Base-by-base conservation (phyloP, 2,113 vertebrate genomes). In the Anthoscopus minutus region DNA sequence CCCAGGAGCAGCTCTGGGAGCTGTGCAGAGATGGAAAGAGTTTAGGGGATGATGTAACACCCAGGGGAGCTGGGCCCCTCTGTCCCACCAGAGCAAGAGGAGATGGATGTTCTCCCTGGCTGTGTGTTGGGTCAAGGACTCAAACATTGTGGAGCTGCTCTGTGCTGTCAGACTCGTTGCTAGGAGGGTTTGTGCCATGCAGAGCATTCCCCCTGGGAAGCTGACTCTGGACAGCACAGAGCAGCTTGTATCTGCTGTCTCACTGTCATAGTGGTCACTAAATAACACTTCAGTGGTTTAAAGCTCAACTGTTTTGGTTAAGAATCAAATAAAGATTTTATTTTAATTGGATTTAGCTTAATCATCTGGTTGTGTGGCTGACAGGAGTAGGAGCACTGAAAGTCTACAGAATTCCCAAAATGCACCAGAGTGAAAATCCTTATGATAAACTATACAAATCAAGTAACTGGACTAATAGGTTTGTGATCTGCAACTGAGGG, bases 271-370 rank as follows among this genome's bases (percentile, higher is more conserved):
- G 54, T 7, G 7, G n/a, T 79, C 83, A 37, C 87, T 79, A 92
- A 93, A 71, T 58, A 80, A 33, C 58, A 71, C 38, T 85, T 80
- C 8, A 65, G 31, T 37, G n/a, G 7, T 81, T 86, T 48, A 54
- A 53, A 96, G 42, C 42, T 76, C 66, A 76, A 1, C 44, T 37
- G 4, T 87, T 94, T 88, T 60, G 31, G 92, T 92, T 44, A 72
- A 86, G 64, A 76, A 69, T 91, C 72, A 84, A 88, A 88, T 61
- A 88, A 84, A 88, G 62, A 6, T 81, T 86, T 92, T 89, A 28
- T 51, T 82, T 51, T 42, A 88, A 78, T 62, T 37, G 11, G 80
- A 56, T 83, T 71, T 45, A 74, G 85, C 45, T 94, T 71, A 74
- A 89, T 88, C 53, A 65, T 81, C 56, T 92, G 64, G 22, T 60